phyloP scores from a whole-genome alignment of 2,797 vertebrate species.

The Heliangelus exortis region DNA sequence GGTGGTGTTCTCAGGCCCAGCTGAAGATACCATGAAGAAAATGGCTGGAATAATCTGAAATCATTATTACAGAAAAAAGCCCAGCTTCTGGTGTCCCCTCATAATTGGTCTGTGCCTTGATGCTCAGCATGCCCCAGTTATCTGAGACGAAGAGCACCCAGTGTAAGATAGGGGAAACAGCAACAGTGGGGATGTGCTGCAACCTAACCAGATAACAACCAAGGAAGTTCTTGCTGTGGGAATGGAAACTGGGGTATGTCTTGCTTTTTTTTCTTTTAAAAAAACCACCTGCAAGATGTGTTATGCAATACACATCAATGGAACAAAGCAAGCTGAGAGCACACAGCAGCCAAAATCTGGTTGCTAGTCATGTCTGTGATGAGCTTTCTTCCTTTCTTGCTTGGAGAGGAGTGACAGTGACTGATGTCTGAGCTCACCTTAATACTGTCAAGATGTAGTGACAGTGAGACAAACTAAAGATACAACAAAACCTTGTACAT shows the following conservation, averaged over 20 bases:
- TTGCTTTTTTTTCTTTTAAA: not conserved
- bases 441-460: not conserved
- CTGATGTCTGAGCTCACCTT: not conserved
- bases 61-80: not conserved
- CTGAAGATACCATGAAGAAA: conserved; percentile 13
- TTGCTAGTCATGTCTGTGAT: not conserved
- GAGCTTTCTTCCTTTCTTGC: not conserved
- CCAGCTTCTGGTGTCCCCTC: conserved; percentile 18
- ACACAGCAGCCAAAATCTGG: not conserved
- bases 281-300: conserved; percentile 4
- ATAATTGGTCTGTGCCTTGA: not conserved
- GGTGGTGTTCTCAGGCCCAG: not conserved
- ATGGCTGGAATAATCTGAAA: not conserved
- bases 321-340: not conserved
- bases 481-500: not conserved
- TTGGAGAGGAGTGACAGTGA: not conserved
- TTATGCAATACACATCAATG: not conserved
- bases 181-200: not conserved
- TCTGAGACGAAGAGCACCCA: conserved; percentile 27
- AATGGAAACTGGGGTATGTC: not conserved
- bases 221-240: not conserved
- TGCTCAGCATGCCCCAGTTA: not conserved
- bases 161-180: not conserved
- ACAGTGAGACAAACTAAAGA: conserved; percentile 29
- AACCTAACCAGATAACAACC: not conserved